Evolutionary conservation across 2,113 vertebrate genomes (phyloP), one percentile per base, ranked within the genome.

Genomic region (Pipra filicauda): DNA sequence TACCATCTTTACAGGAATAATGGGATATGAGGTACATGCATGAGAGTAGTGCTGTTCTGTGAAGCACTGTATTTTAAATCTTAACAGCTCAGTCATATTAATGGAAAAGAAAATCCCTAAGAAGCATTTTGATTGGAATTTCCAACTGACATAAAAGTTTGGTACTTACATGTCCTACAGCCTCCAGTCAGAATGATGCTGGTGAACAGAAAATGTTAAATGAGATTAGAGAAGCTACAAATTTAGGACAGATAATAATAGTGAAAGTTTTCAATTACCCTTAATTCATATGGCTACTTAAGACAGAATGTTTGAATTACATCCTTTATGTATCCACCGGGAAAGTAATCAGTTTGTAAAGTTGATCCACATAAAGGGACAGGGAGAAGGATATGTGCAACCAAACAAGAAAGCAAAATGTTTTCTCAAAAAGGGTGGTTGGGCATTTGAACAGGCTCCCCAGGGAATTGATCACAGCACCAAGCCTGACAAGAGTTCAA

Each of bases 21-120:
- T 18, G 21, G 3, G 2, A 1, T 52, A 59, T 65, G 17, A 43
- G 41, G 4, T 51, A 51, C n/a, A 20, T 3, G 0, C 10, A 8
- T 24, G 12, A 39, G 12, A 80, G 11, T 9, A 3, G 6, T 20
- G 3, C 28, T 73, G 54, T 51, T 28, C 35, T 65, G 14, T 43
- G 46, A 61, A 89, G 15, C 41, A n/a, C 46, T 52, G 19, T 22
- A 31, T 54, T 79, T 69, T 52, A 72, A 43, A 19, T 72, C 14
- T 33, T 73, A 54, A 62, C 37, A 81, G 46, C 35, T 67, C 16
- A 46, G 58, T 57, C 11, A 3, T 44, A 22, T 59, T 58, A n/a
- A 4, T 16, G 8, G 49, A 46, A 83, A 58, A 83, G 28, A 27
- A 37, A 88, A 41, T 3, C 8, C 10, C 20, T 73, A 11, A 31